Conservation (phyloP, 2,888 invertebrate genomes). For the Cabera pusaria region DNA sequence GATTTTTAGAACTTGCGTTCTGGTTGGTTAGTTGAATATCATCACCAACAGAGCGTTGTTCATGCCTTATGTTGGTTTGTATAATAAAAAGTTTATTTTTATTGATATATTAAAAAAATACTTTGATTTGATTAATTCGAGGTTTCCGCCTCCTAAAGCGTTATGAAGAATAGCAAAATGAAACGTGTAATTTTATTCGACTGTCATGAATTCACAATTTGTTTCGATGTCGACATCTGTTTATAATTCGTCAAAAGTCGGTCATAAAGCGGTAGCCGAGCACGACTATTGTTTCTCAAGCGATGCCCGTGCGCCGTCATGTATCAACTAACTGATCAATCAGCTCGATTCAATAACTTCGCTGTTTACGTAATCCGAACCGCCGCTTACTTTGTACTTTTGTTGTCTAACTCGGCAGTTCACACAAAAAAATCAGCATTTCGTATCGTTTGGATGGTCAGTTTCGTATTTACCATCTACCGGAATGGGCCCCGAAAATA, state of each 20-base stretch:
- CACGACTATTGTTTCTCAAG: conserved; percentile 50
- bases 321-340: conserved; percentile 45
- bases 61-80: no score
- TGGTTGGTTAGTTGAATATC: no score
- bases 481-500: conserved; percentile 19
- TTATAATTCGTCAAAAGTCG: conserved; percentile 44
- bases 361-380: conserved; percentile 22
- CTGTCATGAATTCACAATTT: conserved; percentile 41
- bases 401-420: conserved; percentile 3
- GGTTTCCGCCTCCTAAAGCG: not conserved
- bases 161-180: not conserved
- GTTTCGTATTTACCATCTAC: conserved; percentile 18
- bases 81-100: no score
- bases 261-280: conserved; percentile 40
- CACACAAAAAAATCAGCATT: conserved; percentile 6
- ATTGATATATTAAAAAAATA: no score
- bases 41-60: no score
- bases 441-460: conserved; percentile 9
- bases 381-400: conserved; percentile 8
- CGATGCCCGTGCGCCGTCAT: conserved; percentile 39
- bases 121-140: no score
- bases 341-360: conserved; percentile 40
- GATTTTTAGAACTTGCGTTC: no score
- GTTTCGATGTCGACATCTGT: conserved; percentile 51
- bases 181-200: conserved; percentile 5